These are phyloP conservation scores for Channallabes apus DNA, from an alignment of 2,797 vertebrate species.

Conservation along the genomic window DNA sequence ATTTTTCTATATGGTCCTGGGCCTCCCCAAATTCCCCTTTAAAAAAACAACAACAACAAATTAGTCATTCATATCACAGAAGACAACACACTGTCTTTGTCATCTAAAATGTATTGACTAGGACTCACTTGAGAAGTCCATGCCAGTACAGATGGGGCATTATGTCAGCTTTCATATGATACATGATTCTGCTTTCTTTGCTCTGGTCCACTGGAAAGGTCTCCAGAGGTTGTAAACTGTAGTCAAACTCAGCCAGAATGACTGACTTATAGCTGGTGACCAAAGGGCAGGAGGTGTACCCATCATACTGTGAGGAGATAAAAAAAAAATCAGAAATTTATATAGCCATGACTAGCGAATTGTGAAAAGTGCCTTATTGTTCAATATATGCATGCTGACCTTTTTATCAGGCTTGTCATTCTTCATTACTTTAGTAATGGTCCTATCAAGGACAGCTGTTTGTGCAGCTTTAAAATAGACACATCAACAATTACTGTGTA, in stretches of 20 bases:
- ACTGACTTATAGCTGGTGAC: slow-evolving; percentile 91
- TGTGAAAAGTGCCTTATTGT: not conserved
- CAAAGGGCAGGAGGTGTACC: slow-evolving; percentile 94
- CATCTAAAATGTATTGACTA: not conserved
- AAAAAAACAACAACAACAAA: slow-evolving; percentile 40
- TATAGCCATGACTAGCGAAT: not conserved
- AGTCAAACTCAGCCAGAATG: slow-evolving; percentile 95
- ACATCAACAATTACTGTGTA: not conserved
- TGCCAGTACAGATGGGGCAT: slow-evolving; percentile 97
- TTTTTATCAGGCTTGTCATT: slow-evolving; percentile 79
- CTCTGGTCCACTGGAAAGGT: slow-evolving; percentile 95
- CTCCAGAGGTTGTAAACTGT: slow-evolving; percentile 84
- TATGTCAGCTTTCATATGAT: slow-evolving; percentile 90
- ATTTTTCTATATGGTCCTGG: slow-evolving; percentile 87
- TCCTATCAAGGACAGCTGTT: slow-evolving; percentile 84
- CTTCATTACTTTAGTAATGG: slow-evolving; percentile 86
- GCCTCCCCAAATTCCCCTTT: slow-evolving; percentile 93
- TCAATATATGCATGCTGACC: slow-evolving; percentile 66
- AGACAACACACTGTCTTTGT: not conserved
- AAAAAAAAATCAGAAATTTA: not conserved
- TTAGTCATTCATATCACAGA: not conserved
- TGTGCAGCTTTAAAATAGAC: slow-evolving; percentile 82
- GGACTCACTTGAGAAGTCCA: slow-evolving; percentile 84
- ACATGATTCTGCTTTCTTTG: slow-evolving; percentile 89
- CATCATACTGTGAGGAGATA: slow-evolving; percentile 83